These are phyloP conservation scores for Poeciliopsis prolifica DNA, from an alignment of 2,113 vertebrate genomes.

Conservation along the genomic window DNA sequence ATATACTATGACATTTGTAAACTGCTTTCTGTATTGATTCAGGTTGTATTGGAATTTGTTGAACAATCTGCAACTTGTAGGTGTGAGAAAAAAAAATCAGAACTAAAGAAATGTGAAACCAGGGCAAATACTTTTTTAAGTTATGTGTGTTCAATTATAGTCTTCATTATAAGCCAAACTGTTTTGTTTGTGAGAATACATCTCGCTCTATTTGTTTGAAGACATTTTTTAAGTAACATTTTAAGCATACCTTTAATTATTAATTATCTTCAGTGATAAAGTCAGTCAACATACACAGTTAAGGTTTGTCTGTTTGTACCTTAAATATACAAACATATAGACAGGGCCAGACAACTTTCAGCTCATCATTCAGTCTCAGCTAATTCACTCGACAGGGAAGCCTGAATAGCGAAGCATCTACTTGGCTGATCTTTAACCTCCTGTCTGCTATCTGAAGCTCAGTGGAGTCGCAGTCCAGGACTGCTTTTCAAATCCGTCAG, in stretches of 20 bases:
- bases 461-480: slow-evolving; percentile 34
- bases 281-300: slow-evolving; percentile 17
- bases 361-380: slow-evolving; percentile 45
- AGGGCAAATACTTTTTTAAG: no score
- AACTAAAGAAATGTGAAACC: no score
- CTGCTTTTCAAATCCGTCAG: slow-evolving; percentile 59
- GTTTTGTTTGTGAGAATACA: neutral
- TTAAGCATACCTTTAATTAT: neutral
- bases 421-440: slow-evolving; percentile 48
- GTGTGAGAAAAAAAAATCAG: no score
- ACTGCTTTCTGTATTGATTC: no score
- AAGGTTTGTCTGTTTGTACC: neutral
- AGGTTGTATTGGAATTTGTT: no score
- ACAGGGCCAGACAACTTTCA: slow-evolving; percentile 35
- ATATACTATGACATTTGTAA: no score
- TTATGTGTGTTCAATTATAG: no score
- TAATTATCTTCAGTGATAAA: slow-evolving; percentile 26
- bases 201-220: neutral
- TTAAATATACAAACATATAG: slow-evolving; percentile 9
- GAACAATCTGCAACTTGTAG: no score
- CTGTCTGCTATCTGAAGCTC: slow-evolving; percentile 45
- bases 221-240: no score
- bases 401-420: slow-evolving; percentile 21
- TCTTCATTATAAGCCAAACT: neutral
- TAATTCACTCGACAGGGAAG: slow-evolving; percentile 24